phyloP scores from a whole-genome alignment of 2,113 vertebrate species.

The Seriola dumerili region DNA sequence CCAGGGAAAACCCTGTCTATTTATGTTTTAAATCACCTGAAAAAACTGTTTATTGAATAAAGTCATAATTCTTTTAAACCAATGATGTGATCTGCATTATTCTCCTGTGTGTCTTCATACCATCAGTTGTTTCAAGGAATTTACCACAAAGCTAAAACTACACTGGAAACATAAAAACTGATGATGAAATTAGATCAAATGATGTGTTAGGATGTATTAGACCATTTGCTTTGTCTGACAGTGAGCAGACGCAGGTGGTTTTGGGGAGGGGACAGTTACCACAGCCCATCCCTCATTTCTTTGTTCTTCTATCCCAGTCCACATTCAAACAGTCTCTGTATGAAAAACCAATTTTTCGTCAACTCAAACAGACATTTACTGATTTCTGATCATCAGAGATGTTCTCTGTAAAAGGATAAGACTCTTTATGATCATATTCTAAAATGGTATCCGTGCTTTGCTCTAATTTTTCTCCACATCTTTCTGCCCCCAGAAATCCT shows the following conservation, averaged over 20 bases:
- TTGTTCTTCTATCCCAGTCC: constrained; percentile 57
- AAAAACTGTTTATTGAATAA: background rate
- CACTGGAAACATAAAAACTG: background rate
- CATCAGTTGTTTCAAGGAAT: background rate
- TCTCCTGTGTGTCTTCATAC: background rate
- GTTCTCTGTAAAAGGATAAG: background rate
- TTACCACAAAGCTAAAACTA: background rate
- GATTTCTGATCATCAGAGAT: background rate
- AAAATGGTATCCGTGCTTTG: background rate
- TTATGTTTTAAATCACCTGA: background rate
- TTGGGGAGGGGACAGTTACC: constrained; percentile 54
- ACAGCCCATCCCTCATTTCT: constrained; percentile 57
- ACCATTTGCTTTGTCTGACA: constrained; percentile 36
- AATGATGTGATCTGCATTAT: background rate
- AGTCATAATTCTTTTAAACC: background rate
- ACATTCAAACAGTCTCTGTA: background rate
- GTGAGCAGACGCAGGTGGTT: constrained; percentile 48
- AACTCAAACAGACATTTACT: constrained; percentile 1
- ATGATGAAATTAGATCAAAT: background rate
- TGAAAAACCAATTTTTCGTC: constrained; percentile 4
- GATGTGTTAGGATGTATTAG: background rate
- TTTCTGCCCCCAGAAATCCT: constrained; percentile 5
- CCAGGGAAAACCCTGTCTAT: background rate
- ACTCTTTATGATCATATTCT: background rate
- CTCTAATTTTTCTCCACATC: background rate